phyloP scores from a whole-genome alignment of 1,140 invertebrate genomes.

The Aphaenogaster ashmeadi region DNA sequence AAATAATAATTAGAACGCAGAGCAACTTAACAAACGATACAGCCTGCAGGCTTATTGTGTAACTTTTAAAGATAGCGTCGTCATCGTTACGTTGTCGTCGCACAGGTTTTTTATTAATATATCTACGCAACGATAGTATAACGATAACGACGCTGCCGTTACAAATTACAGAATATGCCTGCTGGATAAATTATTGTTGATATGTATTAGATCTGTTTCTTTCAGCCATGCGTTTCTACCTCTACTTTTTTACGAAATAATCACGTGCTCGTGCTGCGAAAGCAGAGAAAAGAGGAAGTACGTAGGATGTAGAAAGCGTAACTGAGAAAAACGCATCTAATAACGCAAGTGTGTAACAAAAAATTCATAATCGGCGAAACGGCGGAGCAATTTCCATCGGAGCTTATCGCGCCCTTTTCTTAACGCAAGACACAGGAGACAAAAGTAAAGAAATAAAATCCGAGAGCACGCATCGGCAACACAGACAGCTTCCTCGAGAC shows the following conservation, averaged over 20 bases:
- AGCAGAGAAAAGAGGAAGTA: neutral
- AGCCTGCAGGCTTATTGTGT: too few species aligned
- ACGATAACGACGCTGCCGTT: too few species aligned
- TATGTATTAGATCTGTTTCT: conserved; percentile 1
- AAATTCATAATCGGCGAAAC: neutral
- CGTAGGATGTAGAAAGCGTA: neutral
- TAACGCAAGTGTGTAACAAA: neutral
- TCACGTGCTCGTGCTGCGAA: neutral
- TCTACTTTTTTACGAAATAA: neutral
- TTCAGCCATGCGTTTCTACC: conserved; percentile 5
- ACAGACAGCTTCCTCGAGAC: neutral
- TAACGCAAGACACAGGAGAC: too few species aligned
- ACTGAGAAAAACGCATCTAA: conserved; percentile 23
- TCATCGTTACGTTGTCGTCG: too few species aligned
- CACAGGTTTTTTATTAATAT: too few species aligned
- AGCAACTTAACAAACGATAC: neutral
- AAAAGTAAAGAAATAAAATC: neutral
- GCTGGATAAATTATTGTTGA: neutral
- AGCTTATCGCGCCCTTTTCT: neutral
- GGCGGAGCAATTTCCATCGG: neutral
- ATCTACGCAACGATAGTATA: too few species aligned
- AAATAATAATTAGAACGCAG: conserved; percentile 12
- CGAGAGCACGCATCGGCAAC: neutral
- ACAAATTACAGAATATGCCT: neutral
- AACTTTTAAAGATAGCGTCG: too few species aligned